Evolutionary conservation across 2,113 vertebrate species (phyloP), one percentile per base, ranked within the genome.

Genomic region (Brachyistius frenatus): DNA sequence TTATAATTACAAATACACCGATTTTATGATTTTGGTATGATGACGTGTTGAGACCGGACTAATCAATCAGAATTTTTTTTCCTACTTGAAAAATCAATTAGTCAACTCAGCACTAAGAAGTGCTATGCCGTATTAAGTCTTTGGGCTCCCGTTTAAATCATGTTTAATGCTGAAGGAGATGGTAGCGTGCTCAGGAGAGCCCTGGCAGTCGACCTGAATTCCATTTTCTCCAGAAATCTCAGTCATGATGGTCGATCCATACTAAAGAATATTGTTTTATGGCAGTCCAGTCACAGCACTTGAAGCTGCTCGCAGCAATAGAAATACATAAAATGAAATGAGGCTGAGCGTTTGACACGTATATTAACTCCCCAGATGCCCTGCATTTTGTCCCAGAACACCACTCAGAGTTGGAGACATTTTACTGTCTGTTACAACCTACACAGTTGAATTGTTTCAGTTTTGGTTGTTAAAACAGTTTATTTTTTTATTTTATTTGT

Each of bases 311-410:
- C 80, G 79, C 54, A 78, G 77, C 54, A 56, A 75, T 60, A 85
- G 60, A 65, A 86, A 86, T 73, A 86, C 66, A 92, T 89, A 75
- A 92, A 89, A 71, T 64, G 62, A 85, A 89, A 91, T 88, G 84
- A 92, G 78, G 69, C 72, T n/a, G 53, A 78, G 83, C 84, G 64
- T 71, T 39, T 23, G 81, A 84, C 85, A 87, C 89, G 80, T 85
- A 57, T 79, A 87, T 81, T 60, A 89, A 82, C 65, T 66, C 73
- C 69, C 52, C 55, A 76, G 68, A 82, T 76, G 63, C 70, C 56
- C 54, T 4, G 15, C 33, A 31, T 53, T 70, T 76, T 47, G 79
- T 55, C 66, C 61, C 49, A 66, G 64, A 66, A 68, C 50, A 35
- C 75, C 69, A 31, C 35, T 73, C 50, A 33, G 41, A 37, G 6